Base-by-base conservation (phyloP, 1,140 invertebrate species). In the Micrasema longulum region DNA sequence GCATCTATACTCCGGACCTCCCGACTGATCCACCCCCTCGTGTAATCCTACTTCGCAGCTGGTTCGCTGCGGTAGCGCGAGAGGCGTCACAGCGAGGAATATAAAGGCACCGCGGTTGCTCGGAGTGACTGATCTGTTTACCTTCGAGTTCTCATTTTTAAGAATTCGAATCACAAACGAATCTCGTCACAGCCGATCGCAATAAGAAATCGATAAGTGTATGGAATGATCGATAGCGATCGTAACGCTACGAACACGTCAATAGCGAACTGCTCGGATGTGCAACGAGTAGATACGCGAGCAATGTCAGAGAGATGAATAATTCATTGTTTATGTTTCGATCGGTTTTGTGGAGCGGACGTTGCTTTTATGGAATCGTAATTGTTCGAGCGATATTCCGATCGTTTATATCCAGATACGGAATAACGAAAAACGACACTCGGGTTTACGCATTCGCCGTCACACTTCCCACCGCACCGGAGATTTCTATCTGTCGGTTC, bases 281-380 rank as follows among this genome's bases (percentile, higher is more conserved):
- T 23, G 48, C 48, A 52, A 52, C 48, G 7, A 31, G 26, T 31
- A 31, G 26, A 6, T 60, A 22, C 41, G 38, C 18, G 55, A 41
- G 16, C 55, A 41, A 60, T 22, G 35, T 60, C 55, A 38, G 41
- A 60, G 36, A 16, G 36, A 60, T 60, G 55, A 60, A 60, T 60
- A 18, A 60, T 60, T 60, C 35, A 38, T 20, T 22, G 55, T 22
- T 38, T 22, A 18, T 60, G 36, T 60, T 60, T 60, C 55, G 55
- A 60, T 60, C 55, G 55, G 31, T 60, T 43, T 60, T 60, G 36
- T 36, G 35, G 36, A 41, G 55, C 36, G 16, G 23, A 53, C 16
- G 55, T 60, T 41, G 55, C 36, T 43, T 60, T 60, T 60, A 38
- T 38, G 55, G 55, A 60, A 60, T 50, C 16, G 47, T 38, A 60